phyloP scores from a whole-genome alignment of 2,113 vertebrate species.

The Poicephalus gulielmi region DNA sequence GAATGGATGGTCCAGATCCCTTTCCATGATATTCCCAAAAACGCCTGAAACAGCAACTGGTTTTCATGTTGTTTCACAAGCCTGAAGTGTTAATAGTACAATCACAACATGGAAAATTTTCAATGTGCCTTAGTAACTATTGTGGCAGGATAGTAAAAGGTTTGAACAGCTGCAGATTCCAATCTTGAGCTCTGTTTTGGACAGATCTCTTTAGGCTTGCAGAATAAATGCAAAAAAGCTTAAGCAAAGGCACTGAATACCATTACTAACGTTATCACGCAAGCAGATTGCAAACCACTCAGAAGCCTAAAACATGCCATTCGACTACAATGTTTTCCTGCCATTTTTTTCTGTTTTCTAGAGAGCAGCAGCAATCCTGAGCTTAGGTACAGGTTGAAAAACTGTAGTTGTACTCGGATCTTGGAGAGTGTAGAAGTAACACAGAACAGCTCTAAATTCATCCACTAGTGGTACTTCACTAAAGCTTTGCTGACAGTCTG shows the following conservation, averaged over 20 bases:
- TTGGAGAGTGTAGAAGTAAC: neutral
- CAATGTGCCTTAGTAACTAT: conserved; percentile 7
- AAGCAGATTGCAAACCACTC: conserved; percentile 11
- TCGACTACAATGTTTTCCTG: neutral
- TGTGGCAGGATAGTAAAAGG: neutral
- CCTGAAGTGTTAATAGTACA: neutral
- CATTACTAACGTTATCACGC: neutral
- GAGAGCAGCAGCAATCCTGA: neutral
- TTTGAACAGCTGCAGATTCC: conserved; percentile 58
- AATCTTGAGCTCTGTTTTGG: neutral
- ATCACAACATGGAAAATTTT: neutral
- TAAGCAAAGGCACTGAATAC: conserved; percentile 11
- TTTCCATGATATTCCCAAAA: neutral
- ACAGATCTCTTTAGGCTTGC: conserved; percentile 22
- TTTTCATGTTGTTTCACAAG: neutral
- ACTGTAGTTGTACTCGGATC: accelerated
- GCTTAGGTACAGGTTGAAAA: neutral
- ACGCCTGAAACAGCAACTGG: neutral
- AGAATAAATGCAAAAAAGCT: conserved; percentile 45
- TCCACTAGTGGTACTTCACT: accelerated
- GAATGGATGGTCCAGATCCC: neutral
- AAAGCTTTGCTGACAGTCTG: neutral
- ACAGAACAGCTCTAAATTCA: neutral
- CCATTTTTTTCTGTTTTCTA: neutral
- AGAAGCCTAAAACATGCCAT: conserved; percentile 5